Evolutionary conservation across 92 coral and sea anemone genomes (phyloP).

Genomic region (Plumapathes pennacea): DNA sequence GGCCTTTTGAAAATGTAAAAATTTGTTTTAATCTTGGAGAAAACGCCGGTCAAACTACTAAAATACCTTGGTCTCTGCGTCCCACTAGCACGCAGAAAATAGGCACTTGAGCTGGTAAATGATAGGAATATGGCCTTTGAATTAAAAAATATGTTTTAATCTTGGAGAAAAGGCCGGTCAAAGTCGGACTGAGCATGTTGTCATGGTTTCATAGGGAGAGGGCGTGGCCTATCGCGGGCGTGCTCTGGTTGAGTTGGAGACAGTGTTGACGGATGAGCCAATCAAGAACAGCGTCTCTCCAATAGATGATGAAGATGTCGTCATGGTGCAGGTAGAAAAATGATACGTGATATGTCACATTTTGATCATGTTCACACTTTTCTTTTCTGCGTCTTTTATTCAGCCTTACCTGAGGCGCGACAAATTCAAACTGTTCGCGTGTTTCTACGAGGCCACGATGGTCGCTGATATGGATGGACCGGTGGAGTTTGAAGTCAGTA

Average conservation of each 20-base stretch:
- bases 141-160: no score
- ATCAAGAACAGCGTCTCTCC: slow-evolving; percentile 10
- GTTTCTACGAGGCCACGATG: slow-evolving; percentile 83
- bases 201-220: slow-evolving; percentile 75
- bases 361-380: no score
- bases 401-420: slow-evolving; percentile 60
- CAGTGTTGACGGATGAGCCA: slow-evolving; percentile 37
- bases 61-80: no score
- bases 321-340: slow-evolving; percentile 46
- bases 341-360: no score
- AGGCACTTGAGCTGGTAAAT: not conserved
- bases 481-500: slow-evolving; percentile 87
- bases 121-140: no score
- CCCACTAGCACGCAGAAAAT: not conserved
- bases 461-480: slow-evolving; percentile 55
- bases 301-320: slow-evolving; percentile 39
- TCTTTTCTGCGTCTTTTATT: not conserved
- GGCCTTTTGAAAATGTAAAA: no score
- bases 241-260: slow-evolving; percentile 66
- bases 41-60: no score
- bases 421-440: slow-evolving; percentile 72
- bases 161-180: no score
- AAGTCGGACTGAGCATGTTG: no score
- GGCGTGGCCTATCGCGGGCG: slow-evolving; percentile 97
- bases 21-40: not conserved